Evolutionary conservation across 2,797 vertebrate genomes (phyloP).

Genomic region (Trichosurus vulpecula): DNA sequence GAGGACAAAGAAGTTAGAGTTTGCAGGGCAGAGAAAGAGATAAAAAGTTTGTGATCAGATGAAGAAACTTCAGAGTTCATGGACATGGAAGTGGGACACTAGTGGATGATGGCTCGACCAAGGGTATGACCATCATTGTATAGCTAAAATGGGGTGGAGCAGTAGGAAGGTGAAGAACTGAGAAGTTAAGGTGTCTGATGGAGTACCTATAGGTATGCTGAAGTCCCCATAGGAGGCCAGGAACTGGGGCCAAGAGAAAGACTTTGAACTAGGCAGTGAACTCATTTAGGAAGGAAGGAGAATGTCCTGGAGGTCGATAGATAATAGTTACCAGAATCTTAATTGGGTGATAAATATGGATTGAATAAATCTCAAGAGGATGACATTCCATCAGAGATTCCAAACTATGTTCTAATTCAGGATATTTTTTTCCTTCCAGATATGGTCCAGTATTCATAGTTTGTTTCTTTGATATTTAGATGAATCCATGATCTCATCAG

Average conservation of each 20-base stretch:
- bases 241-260: no score
- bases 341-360: not conserved
- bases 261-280: no score
- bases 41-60: not conserved
- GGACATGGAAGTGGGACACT: no score
- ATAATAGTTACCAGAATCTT: no score
- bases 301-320: no score
- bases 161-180: not conserved
- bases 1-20: not conserved
- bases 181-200: not conserved
- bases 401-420: not conserved
- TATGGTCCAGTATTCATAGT: not conserved
- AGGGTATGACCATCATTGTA: not conserved
- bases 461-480: not conserved
- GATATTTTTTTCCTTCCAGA: not conserved
- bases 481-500: not conserved
- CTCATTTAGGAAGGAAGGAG: no score
- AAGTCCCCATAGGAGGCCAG: not conserved
- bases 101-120: no score
- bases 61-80: no score
- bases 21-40: not conserved
- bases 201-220: not conserved
- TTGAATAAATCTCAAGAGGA: not conserved
- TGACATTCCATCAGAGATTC: not conserved
- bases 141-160: not conserved